These are phyloP conservation scores for Apotomis betuletana DNA, from an alignment of 2,888 invertebrate genomes.

Conservation along the genomic window DNA sequence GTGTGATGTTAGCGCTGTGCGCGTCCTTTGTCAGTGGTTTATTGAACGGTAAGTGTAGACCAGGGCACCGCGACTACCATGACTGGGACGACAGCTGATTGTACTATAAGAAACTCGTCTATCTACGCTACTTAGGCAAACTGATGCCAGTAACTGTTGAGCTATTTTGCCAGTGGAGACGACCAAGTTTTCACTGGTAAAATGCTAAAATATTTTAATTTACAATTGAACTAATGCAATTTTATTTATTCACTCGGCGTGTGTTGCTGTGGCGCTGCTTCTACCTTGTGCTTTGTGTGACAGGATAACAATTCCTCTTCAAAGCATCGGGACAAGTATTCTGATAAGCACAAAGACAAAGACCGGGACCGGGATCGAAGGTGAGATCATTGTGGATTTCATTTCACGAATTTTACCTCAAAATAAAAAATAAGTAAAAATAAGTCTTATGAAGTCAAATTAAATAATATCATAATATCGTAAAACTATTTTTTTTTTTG, in stretches of 20 bases:
- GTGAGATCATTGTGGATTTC: slow-evolving; percentile 51
- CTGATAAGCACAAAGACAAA: slow-evolving; percentile 80
- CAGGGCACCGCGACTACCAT: slow-evolving; percentile 73
- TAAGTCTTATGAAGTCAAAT: no score
- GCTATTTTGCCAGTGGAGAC: slow-evolving; percentile 63
- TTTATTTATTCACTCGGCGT: slow-evolving; percentile 83
- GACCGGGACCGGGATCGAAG: slow-evolving; percentile 71
- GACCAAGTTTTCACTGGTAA: slow-evolving; percentile 57
- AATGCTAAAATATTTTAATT: slow-evolving; percentile 66
- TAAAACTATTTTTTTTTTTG: no score
- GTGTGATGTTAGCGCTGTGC: slow-evolving; percentile 87
- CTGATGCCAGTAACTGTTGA: slow-evolving; percentile 65
- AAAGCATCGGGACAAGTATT: slow-evolving; percentile 83
- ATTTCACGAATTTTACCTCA: no score
- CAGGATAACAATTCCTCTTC: slow-evolving; percentile 83
- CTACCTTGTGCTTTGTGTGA: slow-evolving; percentile 85
- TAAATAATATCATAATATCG: no score
- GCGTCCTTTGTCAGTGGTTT: slow-evolving; percentile 85
- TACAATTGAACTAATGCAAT: slow-evolving; percentile 78
- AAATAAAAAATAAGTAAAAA: no score
- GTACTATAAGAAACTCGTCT: slow-evolving; percentile 56
- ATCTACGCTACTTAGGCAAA: slow-evolving; percentile 69
- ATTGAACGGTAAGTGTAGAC: slow-evolving; percentile 87
- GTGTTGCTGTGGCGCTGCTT: slow-evolving; percentile 84
- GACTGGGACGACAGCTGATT: slow-evolving; percentile 63